Percentiles rank a stretch among this genome's conserved stretches.
These are phyloP conservation scores for Criorhina ranunculi DNA, from an alignment of 2,888 invertebrate species.

Conservation along the genomic window DNA sequence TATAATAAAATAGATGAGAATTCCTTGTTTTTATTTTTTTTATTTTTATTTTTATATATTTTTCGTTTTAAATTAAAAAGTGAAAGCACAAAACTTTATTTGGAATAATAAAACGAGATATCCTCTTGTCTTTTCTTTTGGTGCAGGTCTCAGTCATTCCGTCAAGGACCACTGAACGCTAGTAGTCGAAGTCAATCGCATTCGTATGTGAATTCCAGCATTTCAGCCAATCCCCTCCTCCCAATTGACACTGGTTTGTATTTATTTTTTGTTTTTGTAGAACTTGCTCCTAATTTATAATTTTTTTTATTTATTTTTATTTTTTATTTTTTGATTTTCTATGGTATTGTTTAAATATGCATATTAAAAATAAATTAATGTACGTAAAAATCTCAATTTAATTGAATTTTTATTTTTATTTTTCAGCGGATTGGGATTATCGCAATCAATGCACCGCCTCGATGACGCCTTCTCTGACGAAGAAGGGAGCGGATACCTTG, in stretches of 20 bases:
- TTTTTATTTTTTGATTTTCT: constrained; percentile 78
- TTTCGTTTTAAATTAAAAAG: constrained; percentile 22
- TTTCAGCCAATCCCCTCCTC: constrained; percentile 97
- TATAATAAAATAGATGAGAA: constrained; percentile 2
- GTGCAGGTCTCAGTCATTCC: constrained; percentile 97
- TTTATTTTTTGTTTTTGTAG: constrained; percentile 80
- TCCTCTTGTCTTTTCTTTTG: constrained; percentile 85
- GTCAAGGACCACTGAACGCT: constrained; percentile 87
- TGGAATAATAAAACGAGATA: constrained; percentile 82
- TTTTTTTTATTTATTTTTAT: constrained; percentile 79
- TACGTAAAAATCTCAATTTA: background rate
- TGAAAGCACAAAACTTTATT: constrained; percentile 44
- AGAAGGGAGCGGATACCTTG: constrained; percentile 88
- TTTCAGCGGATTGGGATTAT: constrained; percentile 85
- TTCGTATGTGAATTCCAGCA: constrained; percentile 92
- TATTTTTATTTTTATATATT: background rate
- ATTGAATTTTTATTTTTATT: constrained; percentile 1
- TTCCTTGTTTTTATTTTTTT: background rate
- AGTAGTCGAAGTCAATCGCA: constrained; percentile 86
- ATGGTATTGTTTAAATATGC: constrained; percentile 49
- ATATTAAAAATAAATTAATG: background rate
- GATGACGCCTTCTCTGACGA: constrained; percentile 95
- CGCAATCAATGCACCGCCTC: constrained; percentile 85
- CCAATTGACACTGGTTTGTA: constrained; percentile 91
- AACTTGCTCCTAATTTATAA: constrained; percentile 75